These are phyloP conservation scores for Sandelia bainsii DNA, from an alignment of 2,797 vertebrate species.

Conservation along the genomic window DNA sequence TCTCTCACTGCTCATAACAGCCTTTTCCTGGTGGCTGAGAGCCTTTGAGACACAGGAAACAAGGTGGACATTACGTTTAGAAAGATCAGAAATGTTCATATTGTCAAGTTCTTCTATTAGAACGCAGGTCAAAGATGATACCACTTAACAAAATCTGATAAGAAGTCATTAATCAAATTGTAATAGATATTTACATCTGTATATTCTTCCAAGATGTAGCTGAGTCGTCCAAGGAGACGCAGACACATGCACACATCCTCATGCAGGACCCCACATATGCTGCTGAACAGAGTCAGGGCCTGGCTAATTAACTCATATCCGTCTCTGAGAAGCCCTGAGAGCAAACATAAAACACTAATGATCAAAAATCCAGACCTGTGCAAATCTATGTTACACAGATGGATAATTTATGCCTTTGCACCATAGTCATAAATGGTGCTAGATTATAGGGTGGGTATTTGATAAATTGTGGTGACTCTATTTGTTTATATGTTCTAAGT, in stretches of 20 bases:
- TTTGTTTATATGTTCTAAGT: too few relatives aligned
- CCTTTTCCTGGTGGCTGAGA: conserved; percentile 94
- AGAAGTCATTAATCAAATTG: neutral
- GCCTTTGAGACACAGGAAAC: conserved; percentile 80
- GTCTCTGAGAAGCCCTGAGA: conserved; percentile 90
- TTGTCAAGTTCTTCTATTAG: neutral
- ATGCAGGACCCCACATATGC: conserved; percentile 93
- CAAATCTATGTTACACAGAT: neutral
- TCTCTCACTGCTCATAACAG: conserved; percentile 92
- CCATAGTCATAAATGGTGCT: too few relatives aligned
- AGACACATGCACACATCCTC: conserved; percentile 92
- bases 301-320: conserved; percentile 91
- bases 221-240: conserved; percentile 91
- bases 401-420: too few relatives aligned
- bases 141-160: neutral
- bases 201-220: conserved; percentile 93
- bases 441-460: too few relatives aligned
- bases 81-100: neutral
- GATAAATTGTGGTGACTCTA: too few relatives aligned
- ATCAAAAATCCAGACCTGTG: neutral
- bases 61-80: neutral
- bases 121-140: neutral
- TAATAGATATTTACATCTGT: conserved; percentile 84
- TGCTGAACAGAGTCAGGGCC: conserved; percentile 94
- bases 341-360: conserved; percentile 19